Evolutionary conservation across 2,113 vertebrate genomes (phyloP).

Genomic region (Leiothrix lutea): DNA sequence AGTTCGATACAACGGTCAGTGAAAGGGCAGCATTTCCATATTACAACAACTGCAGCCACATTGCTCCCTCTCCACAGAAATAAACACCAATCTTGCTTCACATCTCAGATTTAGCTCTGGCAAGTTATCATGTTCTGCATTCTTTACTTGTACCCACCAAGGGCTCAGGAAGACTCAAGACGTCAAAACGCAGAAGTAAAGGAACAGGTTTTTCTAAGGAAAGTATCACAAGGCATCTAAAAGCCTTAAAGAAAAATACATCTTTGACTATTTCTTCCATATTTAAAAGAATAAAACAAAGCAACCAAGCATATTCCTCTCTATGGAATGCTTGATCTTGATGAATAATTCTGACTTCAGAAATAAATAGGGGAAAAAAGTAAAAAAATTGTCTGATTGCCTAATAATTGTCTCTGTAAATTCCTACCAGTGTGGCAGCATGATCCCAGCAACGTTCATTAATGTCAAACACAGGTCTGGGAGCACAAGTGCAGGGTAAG

Average conservation of each 20-base stretch:
- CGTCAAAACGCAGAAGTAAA: neutral
- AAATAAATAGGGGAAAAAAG: neutral
- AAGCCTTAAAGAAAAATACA: neutral
- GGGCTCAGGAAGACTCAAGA: neutral
- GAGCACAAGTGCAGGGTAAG: neutral
- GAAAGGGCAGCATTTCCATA: constrained; percentile 29
- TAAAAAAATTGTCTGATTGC: neutral
- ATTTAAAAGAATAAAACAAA: neutral
- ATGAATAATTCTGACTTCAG: neutral
- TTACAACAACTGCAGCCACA: neutral
- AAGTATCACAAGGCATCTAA: rapidly evolving
- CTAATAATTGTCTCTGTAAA: neutral
- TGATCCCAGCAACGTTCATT: neutral
- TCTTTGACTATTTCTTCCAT: neutral
- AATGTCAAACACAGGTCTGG: neutral
- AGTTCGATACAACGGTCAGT: neutral
- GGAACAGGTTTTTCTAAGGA: neutral
- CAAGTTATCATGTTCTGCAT: neutral
- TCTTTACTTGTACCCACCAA: neutral
- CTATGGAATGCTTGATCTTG: neutral
- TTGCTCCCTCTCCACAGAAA: neutral
- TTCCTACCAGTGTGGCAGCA: neutral
- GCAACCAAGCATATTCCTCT: neutral
- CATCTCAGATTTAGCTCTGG: neutral
- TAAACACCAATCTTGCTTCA: neutral